These are phyloP conservation scores for Stenolophus ochropezus DNA, from an alignment of 2,888 invertebrate genomes.

Conservation along the genomic window DNA sequence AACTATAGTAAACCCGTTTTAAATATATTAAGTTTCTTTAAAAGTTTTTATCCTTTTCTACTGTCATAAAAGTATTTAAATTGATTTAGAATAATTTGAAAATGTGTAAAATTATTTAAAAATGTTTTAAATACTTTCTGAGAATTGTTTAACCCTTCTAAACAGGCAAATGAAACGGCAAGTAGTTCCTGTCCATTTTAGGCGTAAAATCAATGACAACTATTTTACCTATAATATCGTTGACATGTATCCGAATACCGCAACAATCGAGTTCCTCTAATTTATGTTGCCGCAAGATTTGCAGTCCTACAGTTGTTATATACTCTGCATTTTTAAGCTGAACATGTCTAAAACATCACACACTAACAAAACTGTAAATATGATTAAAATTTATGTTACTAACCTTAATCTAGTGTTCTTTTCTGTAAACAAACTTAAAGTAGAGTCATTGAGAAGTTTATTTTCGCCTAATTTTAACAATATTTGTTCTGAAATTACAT, in stretches of 20 bases:
- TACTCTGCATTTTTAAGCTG: slow-evolving; percentile 77
- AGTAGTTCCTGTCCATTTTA: too few species aligned
- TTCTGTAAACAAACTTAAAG: slow-evolving; percentile 78
- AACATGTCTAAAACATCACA: slow-evolving; percentile 75
- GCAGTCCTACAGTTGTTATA: slow-evolving; percentile 77
- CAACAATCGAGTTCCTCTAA: slow-evolving; percentile 77
- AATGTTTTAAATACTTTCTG: too few species aligned
- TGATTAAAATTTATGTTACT: too few species aligned
- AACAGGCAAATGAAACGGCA: too few species aligned
- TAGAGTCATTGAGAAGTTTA: slow-evolving; percentile 77
- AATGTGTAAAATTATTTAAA: too few species aligned
- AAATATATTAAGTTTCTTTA: too few species aligned
- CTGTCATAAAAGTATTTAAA: too few species aligned
- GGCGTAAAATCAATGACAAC: slow-evolving; percentile 37
- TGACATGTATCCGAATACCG: slow-evolving; percentile 72
- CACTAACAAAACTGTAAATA: too few species aligned
- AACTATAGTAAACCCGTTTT: too few species aligned
- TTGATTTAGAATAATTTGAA: too few species aligned
- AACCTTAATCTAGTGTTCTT: slow-evolving; percentile 77
- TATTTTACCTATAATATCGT: slow-evolving; percentile 74
- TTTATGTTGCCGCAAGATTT: slow-evolving; percentile 78
- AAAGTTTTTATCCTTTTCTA: too few species aligned
- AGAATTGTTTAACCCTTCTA: too few species aligned
- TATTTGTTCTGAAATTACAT: slow-evolving; percentile 77
- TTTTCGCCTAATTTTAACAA: slow-evolving; percentile 76